phyloP scores from a whole-genome alignment of 1,140 invertebrate genomes.

The Zophobas atratus region DNA sequence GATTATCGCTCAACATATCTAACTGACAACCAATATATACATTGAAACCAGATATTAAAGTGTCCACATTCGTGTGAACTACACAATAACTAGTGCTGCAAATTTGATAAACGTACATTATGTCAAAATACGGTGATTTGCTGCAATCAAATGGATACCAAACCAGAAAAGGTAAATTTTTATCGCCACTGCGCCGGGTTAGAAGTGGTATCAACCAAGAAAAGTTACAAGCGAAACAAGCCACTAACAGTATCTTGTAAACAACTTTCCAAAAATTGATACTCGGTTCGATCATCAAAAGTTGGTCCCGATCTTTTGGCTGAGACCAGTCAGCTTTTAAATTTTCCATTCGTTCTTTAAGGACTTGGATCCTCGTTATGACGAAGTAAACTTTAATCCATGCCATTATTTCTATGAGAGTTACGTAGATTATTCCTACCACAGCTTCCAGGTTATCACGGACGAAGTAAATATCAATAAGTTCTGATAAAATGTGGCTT shows the following conservation, averaged over 20 bases:
- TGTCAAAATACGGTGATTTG: too few relatives aligned
- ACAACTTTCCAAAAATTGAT: not conserved
- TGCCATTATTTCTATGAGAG: not conserved
- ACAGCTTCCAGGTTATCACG: not conserved
- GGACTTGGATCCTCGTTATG: not conserved
- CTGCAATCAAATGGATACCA: too few relatives aligned
- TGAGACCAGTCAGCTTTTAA: constrained; percentile 14
- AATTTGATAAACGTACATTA: too few relatives aligned
- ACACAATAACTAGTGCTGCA: too few relatives aligned
- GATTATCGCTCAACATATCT: too few relatives aligned
- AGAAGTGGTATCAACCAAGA: not conserved
- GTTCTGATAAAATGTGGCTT: not conserved
- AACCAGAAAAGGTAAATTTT: too few relatives aligned
- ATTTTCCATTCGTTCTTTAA: not conserved
- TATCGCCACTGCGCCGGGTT: too few relatives aligned
- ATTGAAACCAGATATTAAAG: too few relatives aligned
- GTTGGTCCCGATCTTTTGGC: not conserved
- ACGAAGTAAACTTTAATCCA: not conserved
- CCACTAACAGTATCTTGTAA: not conserved
- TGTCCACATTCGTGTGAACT: too few relatives aligned
- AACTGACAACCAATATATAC: too few relatives aligned
- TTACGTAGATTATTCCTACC: not conserved
- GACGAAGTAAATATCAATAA: constrained; percentile 1
- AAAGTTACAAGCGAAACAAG: not conserved
- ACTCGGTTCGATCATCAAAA: not conserved